Base-by-base conservation (phyloP, 2,113 vertebrate species). In the Columba janthina region DNA sequence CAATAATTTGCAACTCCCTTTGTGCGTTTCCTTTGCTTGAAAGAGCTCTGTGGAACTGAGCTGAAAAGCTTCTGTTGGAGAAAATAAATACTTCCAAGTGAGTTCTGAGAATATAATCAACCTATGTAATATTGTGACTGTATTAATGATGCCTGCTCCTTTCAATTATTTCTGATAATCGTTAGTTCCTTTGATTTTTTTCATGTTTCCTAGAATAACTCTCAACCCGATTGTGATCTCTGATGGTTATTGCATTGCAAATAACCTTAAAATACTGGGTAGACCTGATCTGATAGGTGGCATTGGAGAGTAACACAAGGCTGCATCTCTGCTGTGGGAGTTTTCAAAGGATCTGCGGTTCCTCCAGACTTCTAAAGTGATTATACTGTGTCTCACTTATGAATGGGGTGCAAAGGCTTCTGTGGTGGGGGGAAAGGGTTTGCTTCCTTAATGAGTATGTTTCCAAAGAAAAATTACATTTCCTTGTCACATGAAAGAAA, bases 401-500 rank as follows among this genome's bases (percentile, higher is more conserved):
- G 94, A 97, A 93, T 96, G 94, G 76, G 78, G 80, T 85, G 85
- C 77, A 66, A 15, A 89, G 75, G 54, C 84, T 93, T 46, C 42
- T 66, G 64, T 0, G 5, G 19, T 16, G 40, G 32, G 60, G 78
- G 38, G 40, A 16, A 48, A 44, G 81, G 51, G 13, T 64, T 93
- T 94, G 34, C 76, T 94, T 91, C 91, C 84, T 95, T 95, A 96
- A 96, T 93, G 89, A 96, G 65, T 85, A 46, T 61, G 56, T 97
- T 96, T 93, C 91, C 91, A 96, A 92, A 95, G 87, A 95, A 96
- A 96, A 94, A 92, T 88, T 94, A 85, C 85, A 77, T 94, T 95
- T 94, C 90, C 79, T 93, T 97, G 92, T 97, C 93, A 96, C 91
- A 93, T 97, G 88, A 93, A 96, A 94, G 93, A 83, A 95, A 94